These are phyloP conservation scores for Parascotia fuliginaria DNA, from an alignment of 2,888 invertebrate species.

Conservation along the genomic window DNA sequence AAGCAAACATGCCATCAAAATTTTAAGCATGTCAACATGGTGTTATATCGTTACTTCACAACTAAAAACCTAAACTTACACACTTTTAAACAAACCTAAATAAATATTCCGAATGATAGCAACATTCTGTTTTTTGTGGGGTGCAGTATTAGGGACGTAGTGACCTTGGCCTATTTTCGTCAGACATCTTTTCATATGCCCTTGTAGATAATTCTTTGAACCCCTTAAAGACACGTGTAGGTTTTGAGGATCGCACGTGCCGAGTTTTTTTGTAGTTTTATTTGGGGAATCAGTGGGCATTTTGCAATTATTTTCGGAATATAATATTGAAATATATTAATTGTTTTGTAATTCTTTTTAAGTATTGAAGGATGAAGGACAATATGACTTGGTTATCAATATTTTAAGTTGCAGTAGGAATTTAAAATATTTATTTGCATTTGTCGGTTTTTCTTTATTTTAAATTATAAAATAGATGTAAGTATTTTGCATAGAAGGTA, in stretches of 20 bases:
- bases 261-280: conserved; percentile 11
- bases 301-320: not conserved
- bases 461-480: no score
- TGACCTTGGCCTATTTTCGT: conserved; percentile 48
- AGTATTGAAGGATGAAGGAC: no score
- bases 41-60: conserved; percentile 17
- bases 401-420: no score
- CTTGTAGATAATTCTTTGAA: conserved; percentile 41
- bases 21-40: not conserved
- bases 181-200: conserved; percentile 34
- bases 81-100: conserved; percentile 22
- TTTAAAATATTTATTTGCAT: no score
- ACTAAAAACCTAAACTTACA: conserved; percentile 10
- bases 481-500: no score
- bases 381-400: no score
- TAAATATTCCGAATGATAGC: conserved; percentile 24
- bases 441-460: no score
- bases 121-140: conserved; percentile 15
- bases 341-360: no score
- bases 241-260: conserved; percentile 19
- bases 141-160: conserved; percentile 14
- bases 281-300: not conserved
- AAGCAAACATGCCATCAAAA: not conserved
- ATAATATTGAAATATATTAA: no score
- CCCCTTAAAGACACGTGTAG: conserved; percentile 28